Conservation (phyloP, 2,888 invertebrate species). For the Biston betularia region DNA sequence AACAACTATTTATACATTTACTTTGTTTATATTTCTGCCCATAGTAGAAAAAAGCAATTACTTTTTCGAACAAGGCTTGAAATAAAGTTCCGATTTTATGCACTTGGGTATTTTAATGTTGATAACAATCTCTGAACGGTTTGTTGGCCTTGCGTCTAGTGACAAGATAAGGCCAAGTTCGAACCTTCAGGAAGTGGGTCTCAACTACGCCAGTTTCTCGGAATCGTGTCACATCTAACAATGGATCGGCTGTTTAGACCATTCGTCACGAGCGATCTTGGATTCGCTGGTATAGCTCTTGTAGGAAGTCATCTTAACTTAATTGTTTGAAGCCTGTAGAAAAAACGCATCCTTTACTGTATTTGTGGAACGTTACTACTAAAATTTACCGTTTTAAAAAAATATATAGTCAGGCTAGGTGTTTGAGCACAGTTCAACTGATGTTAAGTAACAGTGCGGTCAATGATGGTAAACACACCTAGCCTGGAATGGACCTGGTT, state of each 20-base stretch:
- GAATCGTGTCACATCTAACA: constrained; percentile 33
- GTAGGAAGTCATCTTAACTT: constrained; percentile 21
- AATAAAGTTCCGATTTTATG: background rate
- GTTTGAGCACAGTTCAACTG: no score
- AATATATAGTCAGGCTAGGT: background rate
- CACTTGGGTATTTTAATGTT: background rate
- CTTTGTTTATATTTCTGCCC: background rate
- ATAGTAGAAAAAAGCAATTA: background rate
- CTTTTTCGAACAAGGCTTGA: background rate
- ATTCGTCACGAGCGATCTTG: constrained; percentile 35
- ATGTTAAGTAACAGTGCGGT: no score
- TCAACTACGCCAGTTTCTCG: constrained; percentile 35
- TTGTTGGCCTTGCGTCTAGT: constrained; percentile 32
- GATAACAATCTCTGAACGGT: constrained; percentile 24
- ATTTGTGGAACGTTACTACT: background rate
- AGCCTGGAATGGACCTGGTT: no score
- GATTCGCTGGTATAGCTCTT: constrained; percentile 25
- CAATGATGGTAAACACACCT: no score
- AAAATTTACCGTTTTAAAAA: background rate
- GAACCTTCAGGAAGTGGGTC: constrained; percentile 39
- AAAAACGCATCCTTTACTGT: constrained; percentile 1
- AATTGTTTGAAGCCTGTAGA: background rate
- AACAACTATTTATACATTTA: no score
- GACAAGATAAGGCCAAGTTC: constrained; percentile 38
- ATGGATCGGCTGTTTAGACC: constrained; percentile 33